These are phyloP conservation scores for Cichladusa arquata DNA, from an alignment of 2,113 vertebrate genomes.

Conservation along the genomic window DNA sequence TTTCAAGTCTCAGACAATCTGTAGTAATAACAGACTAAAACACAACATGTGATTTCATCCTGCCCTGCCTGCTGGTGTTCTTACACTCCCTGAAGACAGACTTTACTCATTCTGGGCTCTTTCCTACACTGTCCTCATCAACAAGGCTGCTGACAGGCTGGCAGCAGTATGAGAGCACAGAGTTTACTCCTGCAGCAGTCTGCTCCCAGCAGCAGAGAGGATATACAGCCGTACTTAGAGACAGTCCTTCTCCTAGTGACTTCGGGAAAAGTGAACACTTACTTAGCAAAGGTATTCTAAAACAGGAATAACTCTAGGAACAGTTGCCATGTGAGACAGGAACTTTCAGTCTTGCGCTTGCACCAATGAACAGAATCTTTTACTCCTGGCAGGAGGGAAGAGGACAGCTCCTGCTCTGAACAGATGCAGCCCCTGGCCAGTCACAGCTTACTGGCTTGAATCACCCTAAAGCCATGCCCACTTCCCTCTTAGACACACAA, in stretches of 20 bases:
- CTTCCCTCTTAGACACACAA: background rate
- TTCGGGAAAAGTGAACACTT: background rate
- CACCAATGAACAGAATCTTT: background rate
- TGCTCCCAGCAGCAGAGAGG: background rate
- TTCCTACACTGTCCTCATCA: background rate
- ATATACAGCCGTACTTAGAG: background rate
- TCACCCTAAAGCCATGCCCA: background rate
- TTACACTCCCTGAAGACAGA: background rate
- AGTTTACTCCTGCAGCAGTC: background rate
- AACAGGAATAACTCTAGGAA: background rate
- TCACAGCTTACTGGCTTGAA: background rate
- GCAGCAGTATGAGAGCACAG: background rate
- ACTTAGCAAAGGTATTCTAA: background rate
- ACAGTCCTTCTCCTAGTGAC: background rate
- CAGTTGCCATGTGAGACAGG: background rate
- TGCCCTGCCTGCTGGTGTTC: background rate
- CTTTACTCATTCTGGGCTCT: background rate
- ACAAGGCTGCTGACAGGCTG: background rate
- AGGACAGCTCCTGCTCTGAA: background rate
- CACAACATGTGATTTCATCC: background rate
- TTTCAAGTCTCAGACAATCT: background rate
- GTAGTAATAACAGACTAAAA: background rate
- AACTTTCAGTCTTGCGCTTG: background rate
- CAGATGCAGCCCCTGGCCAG: background rate
- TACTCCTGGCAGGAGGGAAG: background rate